Conservation (phyloP, 2,888 invertebrate species). For the Drosophila demipolita region DNA sequence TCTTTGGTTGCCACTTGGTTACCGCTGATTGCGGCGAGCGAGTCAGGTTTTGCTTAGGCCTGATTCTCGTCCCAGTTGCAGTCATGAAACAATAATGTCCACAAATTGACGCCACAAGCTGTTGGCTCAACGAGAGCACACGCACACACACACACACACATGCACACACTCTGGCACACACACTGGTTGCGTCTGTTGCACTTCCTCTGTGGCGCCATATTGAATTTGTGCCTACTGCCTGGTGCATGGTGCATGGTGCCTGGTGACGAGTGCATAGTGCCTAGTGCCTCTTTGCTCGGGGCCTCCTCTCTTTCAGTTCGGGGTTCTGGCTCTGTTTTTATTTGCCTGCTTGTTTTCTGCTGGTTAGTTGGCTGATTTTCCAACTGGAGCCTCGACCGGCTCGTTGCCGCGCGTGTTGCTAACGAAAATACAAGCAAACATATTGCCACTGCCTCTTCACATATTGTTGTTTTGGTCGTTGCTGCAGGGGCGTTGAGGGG, state of each 20-base stretch:
- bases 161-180: not conserved
- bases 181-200: slow-evolving; percentile 55
- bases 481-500: not conserved
- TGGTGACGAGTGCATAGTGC: slow-evolving; percentile 13
- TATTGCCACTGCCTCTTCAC: slow-evolving; percentile 48
- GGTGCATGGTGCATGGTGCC: slow-evolving; percentile 23
- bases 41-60: slow-evolving; percentile 64
- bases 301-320: slow-evolving; percentile 7
- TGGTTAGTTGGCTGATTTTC: slow-evolving; percentile 76
- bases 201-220: slow-evolving; percentile 73
- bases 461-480: slow-evolving; percentile 42
- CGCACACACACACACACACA: slow-evolving; percentile 5
- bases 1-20: slow-evolving; percentile 21
- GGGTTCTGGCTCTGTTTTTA: slow-evolving; percentile 60
- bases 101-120: slow-evolving; percentile 80
- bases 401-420: slow-evolving; percentile 58
- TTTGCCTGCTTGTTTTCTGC: slow-evolving; percentile 77
- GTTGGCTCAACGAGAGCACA: slow-evolving; percentile 69
- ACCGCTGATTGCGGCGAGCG: slow-evolving; percentile 68
- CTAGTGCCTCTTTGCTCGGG: slow-evolving; percentile 22
- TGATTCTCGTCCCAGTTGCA: slow-evolving; percentile 58
- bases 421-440: slow-evolving; percentile 71
- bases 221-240: slow-evolving; percentile 62
- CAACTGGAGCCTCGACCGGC: slow-evolving; percentile 43
- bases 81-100: slow-evolving; percentile 79